phyloP scores from a whole-genome alignment of 2,113 vertebrate genomes.

The Phasianus colchicus region DNA sequence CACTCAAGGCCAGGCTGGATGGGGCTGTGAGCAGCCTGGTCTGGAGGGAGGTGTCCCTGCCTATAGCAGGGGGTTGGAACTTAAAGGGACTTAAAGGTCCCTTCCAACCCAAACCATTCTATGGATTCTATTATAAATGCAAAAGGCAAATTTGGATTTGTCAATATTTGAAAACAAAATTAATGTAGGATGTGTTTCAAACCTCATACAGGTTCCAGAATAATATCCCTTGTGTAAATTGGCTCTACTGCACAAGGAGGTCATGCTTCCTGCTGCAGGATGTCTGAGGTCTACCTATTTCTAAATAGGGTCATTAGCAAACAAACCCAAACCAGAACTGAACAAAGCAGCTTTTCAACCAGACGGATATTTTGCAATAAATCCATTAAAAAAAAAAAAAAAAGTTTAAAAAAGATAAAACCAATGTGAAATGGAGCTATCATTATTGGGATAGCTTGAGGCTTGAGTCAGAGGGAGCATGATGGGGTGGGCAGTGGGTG shows the following conservation, averaged over 20 bases:
- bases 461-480: neutral
- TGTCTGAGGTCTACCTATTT: neutral
- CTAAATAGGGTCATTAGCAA: neutral
- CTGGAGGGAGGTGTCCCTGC: no score
- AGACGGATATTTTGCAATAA: neutral
- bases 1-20: no score
- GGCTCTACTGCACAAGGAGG: rapidly evolving
- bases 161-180: neutral
- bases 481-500: neutral
- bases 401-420: neutral
- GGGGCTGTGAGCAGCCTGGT: no score
- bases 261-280: neutral
- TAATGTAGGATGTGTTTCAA: neutral
- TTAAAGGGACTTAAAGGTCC: no score
- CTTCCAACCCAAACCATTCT: no score
- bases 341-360: conserved; percentile 38
- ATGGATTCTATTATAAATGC: neutral
- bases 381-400: neutral
- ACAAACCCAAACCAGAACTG: neutral
- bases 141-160: neutral
- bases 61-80: no score
- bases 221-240: rapidly evolving
- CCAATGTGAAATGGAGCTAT: neutral
- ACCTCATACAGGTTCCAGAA: rapidly evolving
- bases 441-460: neutral